Evolutionary conservation across 37 sponge, comb jelly and placozoan genomes (phyloP), one percentile per base, ranked within the genome.

Genomic region (Agelas oroides): DNA sequence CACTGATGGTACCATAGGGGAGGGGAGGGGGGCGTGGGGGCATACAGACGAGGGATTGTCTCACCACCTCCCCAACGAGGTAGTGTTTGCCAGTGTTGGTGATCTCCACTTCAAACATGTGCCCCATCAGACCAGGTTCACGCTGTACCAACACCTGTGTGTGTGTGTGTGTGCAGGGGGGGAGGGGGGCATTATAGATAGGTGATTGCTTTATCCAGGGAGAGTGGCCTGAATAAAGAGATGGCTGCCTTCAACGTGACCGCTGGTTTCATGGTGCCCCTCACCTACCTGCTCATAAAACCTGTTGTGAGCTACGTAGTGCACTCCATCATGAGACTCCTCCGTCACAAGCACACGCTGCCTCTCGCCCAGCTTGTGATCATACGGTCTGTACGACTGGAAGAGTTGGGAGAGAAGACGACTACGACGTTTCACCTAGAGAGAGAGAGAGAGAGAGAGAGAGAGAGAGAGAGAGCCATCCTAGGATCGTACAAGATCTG

Each of bases 301-400:
- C 85, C 94, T 96, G 87, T 95, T 96, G 88, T 98, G 99, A 21
- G 86, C 99, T 18, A 98, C 99, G 65, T 79, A 94, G 63, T 92
- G 76, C 36, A 63, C 59, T 37, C 82, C 73, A 53, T 98, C 99
- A 60, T 88, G 90, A 20, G 99, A 89, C 31, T 84, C n/a, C 76
- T 98, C 99, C 0, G 99, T 98, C 0, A 90, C 91, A 18, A 98
- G 78, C 12, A 98, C 90, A 2, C 1, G 53, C 71, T 85, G 80
- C 18, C 28, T 80, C 54, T 87, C 84, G 18, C 99, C 99, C 24
- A 89, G 71, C 87, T 83, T 68, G 40, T 75, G 54, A 32, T 34
- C 66, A 55, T 97, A 97, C 5, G 97, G 90, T 3, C n/a, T 60
- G 69, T 97, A 97, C 34, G 95, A 95, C 75, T 94, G 87, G 65